A percentile compares a stretch with the other conserved stretches of the same genome.
Evolutionary conservation across 2,113 vertebrate genomes (phyloP).

Genomic region (Fulica atra): DNA sequence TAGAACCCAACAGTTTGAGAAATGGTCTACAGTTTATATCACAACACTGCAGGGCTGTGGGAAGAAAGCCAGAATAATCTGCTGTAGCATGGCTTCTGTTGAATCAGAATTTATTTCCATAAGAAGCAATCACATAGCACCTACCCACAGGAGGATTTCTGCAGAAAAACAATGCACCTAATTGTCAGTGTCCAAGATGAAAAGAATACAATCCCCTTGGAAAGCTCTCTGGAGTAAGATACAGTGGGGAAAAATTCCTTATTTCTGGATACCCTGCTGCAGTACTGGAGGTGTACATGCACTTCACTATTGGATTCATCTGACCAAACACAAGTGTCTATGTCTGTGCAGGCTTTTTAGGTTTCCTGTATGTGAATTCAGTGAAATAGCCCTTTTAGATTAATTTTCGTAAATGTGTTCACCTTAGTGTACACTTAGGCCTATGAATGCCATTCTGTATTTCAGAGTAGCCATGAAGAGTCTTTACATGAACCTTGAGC

Average conservation of each 20-base stretch:
- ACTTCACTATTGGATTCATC: not conserved
- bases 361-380: not conserved
- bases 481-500: not conserved
- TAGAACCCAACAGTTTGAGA: not conserved
- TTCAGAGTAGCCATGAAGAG: not conserved
- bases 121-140: not conserved
- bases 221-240: not conserved
- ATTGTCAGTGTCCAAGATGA: not conserved
- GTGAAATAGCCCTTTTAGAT: not conserved
- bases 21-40: not conserved
- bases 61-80: not conserved
- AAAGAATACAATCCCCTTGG: not conserved
- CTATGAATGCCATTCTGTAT: not conserved
- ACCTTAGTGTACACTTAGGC: not conserved
- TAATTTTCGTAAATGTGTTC: not conserved
- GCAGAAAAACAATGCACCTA: not conserved
- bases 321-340: not conserved
- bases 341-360: not conserved
- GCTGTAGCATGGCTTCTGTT: not conserved
- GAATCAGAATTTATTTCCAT: not conserved
- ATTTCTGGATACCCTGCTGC: not conserved
- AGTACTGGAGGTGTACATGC: not conserved
- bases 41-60: not conserved
- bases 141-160: not conserved
- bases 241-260: rapidly evolving